Percentiles rank a stretch among this genome's conserved stretches.
phyloP scores from a whole-genome alignment of 2,888 invertebrate genomes.

The Apamea epomidion region DNA sequence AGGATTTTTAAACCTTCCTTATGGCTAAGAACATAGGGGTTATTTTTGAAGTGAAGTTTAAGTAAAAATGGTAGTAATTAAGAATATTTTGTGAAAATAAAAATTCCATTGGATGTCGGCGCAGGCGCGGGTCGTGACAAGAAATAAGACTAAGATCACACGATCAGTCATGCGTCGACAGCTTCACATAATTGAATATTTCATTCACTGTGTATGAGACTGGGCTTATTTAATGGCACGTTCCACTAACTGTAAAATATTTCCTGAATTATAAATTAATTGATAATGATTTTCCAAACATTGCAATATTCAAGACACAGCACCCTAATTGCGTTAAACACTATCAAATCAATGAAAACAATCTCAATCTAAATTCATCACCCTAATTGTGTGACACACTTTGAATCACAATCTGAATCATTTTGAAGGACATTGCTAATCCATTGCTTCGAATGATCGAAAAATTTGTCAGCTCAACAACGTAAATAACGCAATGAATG shows the following conservation, averaged over 20 bases:
- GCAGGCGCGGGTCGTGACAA: conserved; percentile 52
- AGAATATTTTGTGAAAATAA: conserved; percentile 27
- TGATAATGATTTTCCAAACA: not conserved
- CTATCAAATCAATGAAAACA: too few species aligned
- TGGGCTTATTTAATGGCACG: conserved; percentile 41
- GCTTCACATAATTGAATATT: conserved; percentile 67
- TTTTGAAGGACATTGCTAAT: too few species aligned
- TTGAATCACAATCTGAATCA: too few species aligned
- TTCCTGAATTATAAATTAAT: conserved; percentile 12
- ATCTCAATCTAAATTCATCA: too few species aligned
- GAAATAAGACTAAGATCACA: conserved; percentile 57
- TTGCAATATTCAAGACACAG: not conserved
- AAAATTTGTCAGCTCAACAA: too few species aligned
- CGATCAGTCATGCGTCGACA: conserved; percentile 67
- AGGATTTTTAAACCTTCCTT: not conserved
- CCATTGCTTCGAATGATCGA: too few species aligned
- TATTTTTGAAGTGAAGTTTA: not conserved
- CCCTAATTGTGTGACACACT: too few species aligned
- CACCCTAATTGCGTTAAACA: too few species aligned
- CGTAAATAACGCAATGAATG: too few species aligned
- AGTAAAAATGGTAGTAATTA: conserved; percentile 8
- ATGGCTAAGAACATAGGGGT: conserved; percentile 16
- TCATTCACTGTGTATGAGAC: conserved; percentile 45
- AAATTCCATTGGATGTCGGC: conserved; percentile 37
- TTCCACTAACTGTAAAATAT: conserved; percentile 29